These are phyloP conservation scores for Lepus americanus DNA, from an alignment of 2,113 vertebrate genomes.

Conservation along the genomic window DNA sequence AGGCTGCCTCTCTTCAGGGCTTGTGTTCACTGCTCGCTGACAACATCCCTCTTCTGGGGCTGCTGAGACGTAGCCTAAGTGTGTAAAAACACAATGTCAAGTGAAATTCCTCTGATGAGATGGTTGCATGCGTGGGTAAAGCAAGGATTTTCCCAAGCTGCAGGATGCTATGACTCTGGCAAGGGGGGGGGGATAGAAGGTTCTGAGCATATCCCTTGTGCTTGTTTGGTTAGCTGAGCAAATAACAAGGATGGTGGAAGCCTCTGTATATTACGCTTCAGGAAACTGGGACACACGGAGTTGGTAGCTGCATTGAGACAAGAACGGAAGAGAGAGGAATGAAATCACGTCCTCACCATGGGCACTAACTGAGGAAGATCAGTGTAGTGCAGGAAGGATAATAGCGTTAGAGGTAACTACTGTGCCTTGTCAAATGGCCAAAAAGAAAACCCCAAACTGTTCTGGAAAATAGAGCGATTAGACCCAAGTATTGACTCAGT, in stretches of 20 bases:
- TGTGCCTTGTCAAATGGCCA: not conserved
- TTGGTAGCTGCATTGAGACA: not conserved
- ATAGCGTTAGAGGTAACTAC: not conserved
- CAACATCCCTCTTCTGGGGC: not conserved
- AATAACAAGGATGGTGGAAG: not conserved
- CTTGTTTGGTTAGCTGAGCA: conserved; percentile 35
- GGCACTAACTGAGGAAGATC: not conserved
- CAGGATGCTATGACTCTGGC: not conserved
- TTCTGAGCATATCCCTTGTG: not conserved
- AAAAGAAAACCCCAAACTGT: not conserved
- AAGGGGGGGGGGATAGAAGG: conserved; percentile 6
- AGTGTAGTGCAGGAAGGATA: not conserved
- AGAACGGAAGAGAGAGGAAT: not conserved
- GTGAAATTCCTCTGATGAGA: not conserved
- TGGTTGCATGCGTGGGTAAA: not conserved
- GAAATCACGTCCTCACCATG: not conserved
- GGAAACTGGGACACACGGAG: not conserved
- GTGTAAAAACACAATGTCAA: not conserved
- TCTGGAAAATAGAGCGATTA: not conserved
- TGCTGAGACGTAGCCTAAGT: not conserved
- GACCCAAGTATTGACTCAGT: not conserved
- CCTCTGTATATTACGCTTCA: conserved; percentile 47
- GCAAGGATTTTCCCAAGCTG: not conserved
- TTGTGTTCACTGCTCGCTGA: not conserved
- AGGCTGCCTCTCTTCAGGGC: not conserved